Conservation (phyloP, 2,888 invertebrate species). For the Apotomis turbidana region DNA sequence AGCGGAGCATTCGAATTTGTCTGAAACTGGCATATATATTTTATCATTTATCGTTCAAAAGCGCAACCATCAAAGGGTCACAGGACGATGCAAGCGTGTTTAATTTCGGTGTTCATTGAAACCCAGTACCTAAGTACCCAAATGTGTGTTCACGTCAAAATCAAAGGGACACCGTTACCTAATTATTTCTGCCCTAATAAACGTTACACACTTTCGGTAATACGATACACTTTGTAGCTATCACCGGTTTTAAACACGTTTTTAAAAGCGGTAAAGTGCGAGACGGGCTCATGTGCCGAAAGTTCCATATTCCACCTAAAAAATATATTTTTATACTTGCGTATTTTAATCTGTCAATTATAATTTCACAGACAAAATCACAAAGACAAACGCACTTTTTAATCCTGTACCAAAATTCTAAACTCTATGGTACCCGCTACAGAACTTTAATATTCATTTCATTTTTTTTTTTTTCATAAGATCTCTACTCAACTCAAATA, state of each 20-base stretch:
- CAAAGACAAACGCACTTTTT: too few species aligned
- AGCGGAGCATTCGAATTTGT: too few species aligned
- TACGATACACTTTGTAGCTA: constrained; percentile 13
- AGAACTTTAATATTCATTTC: too few species aligned
- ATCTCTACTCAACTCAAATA: too few species aligned
- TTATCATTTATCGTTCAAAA: too few species aligned
- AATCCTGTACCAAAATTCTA: too few species aligned
- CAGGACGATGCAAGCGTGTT: not conserved
- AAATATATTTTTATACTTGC: too few species aligned
- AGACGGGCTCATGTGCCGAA: not conserved
- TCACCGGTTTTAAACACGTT: constrained; percentile 5
- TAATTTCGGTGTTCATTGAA: constrained; percentile 3
- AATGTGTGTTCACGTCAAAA: constrained; percentile 17
- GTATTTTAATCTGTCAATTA: too few species aligned
- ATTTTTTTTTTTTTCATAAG: too few species aligned
- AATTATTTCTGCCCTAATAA: constrained; percentile 32
- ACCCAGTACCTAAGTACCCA: constrained; percentile 9
- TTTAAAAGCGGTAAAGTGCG: not conserved
- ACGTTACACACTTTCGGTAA: constrained; percentile 25
- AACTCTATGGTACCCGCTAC: too few species aligned
- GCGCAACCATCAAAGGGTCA: not conserved
- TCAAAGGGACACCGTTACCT: constrained; percentile 29
- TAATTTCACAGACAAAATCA: too few species aligned
- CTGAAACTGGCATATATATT: too few species aligned
- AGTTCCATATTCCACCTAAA: not conserved